Conservation (phyloP, 2,797 vertebrate genomes). For the Lagorchestes hirsutus region DNA sequence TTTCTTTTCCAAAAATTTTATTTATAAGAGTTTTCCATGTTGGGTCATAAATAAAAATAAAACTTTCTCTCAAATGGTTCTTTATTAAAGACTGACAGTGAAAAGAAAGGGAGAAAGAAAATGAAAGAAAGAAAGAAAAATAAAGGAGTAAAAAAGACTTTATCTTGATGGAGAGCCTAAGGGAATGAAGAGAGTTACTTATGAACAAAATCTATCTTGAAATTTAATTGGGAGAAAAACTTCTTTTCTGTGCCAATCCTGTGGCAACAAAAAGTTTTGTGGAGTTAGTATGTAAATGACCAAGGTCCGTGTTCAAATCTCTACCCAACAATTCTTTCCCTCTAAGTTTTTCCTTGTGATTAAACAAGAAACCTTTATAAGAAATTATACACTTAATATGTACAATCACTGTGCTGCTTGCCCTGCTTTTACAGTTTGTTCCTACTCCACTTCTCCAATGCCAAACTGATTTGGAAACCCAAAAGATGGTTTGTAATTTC, state of each 20-base stretch:
- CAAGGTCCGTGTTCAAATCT: neutral
- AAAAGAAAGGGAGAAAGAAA: neutral
- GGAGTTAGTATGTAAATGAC: neutral
- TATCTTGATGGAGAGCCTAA: neutral
- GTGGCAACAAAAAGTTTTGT: neutral
- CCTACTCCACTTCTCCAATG: neutral
- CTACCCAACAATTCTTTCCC: neutral
- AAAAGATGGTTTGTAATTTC: neutral
- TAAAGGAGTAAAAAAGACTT: neutral
- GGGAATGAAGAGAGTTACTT: neutral
- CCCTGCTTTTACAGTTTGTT: neutral
- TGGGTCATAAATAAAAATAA: neutral
- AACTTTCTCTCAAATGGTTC: neutral
- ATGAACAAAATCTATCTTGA: slow-evolving; percentile 20
- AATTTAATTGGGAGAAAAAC: neutral
- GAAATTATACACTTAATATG: neutral
- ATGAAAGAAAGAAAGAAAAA: neutral
- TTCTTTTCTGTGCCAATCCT: neutral
- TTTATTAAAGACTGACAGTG: neutral
- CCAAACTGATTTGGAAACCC: slow-evolving; percentile 19
- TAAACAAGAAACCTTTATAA: neutral
- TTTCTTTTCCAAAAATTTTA: neutral
- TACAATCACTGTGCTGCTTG: neutral
- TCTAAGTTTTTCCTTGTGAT: neutral
- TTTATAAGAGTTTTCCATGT: neutral